Conservation (phyloP, 2,888 invertebrate species). For the Hemicrepidius hirtus region DNA sequence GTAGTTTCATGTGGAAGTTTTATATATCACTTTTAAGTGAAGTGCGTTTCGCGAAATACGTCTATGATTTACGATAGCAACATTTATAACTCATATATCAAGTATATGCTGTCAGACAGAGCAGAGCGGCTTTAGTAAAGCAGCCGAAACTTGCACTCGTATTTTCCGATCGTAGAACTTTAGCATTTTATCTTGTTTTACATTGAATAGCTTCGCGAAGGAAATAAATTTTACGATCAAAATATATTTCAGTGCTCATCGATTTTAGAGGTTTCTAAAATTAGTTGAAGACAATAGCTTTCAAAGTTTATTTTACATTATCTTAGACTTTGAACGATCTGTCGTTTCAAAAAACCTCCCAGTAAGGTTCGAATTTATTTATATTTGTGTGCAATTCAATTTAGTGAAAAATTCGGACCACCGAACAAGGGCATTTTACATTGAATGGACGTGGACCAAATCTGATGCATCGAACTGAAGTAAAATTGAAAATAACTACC, state of each 20-base stretch:
- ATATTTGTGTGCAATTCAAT: conserved; percentile 43
- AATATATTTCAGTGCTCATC: conserved; percentile 52
- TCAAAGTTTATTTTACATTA: conserved; percentile 46
- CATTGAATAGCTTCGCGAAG: conserved; percentile 67
- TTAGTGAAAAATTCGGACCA: conserved; percentile 52
- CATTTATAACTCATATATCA: conserved; percentile 57
- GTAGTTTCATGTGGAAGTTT: conserved; percentile 13
- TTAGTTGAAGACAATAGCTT: conserved; percentile 49
- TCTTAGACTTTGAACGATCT: conserved; percentile 1
- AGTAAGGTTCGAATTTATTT: conserved; percentile 37
- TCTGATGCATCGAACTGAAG: conserved; percentile 55
- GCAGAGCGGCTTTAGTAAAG: conserved; percentile 59
- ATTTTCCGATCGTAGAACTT: conserved; percentile 63
- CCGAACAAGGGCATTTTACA: conserved; percentile 56
- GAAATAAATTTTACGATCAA: conserved; percentile 65
- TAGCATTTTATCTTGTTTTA: conserved; percentile 69
- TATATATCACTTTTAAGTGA: conserved; percentile 26
- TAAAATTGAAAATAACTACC: conserved; percentile 59
- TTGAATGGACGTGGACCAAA: conserved; percentile 60
- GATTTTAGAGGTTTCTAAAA: conserved; percentile 51
- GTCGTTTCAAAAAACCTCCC: conserved; percentile 18
- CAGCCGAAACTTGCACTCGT: conserved; percentile 60
- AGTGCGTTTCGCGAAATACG: conserved; percentile 37
- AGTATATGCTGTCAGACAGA: conserved; percentile 53
- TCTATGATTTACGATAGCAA: conserved; percentile 57